Evolutionary conservation across 2,888 invertebrate genomes (phyloP), one percentile per base, ranked within the genome.

Genomic region (Macrophya annulata): DNA sequence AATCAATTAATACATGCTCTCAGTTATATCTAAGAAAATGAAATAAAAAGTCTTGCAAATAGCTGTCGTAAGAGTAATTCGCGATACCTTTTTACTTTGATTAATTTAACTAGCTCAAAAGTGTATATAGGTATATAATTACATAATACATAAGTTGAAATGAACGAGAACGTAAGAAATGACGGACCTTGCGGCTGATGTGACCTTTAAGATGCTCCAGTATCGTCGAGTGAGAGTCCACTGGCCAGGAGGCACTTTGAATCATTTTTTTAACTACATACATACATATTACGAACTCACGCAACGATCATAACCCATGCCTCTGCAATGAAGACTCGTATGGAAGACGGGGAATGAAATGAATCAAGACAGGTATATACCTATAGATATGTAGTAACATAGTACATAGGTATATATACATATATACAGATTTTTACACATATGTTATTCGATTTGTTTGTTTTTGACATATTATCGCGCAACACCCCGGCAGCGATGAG

Each of bases 121-220:
- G 48, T 25, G 17, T 40, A 81, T 8, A 25, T 55, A 55, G 5
- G 72, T 43, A 43, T 43, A 31, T 62, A 71, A 83, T 83, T 83
- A 83, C 51, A 48, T 17, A 83, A 83, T 43, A 9, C 17, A 40
- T 40, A 21, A 59, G 21, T n/a, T 37, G 79, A 43, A 79, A 62
- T 62, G 17, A 83, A 83, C 83, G 68, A 83, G 51, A n/a, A 71
- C 82, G 82, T 65, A 45, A n/a, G 65, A 43, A 55, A 59, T 43
- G 65, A 51, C 31, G 71, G 85, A 85, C 82, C 85, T 85, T 85
- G 85, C 81, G 85, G 68, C 25, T 43, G 68, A 43, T 21, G 37
- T 85, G 85, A 82, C 85, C 85, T 85, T 85, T 85, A 72, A 82
- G 82, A 85, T 85, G 85, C 85, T 85, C 82, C 68, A 85, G 85